Conservation (phyloP, 2,113 vertebrate species). For the Glaucidium brasilianum region DNA sequence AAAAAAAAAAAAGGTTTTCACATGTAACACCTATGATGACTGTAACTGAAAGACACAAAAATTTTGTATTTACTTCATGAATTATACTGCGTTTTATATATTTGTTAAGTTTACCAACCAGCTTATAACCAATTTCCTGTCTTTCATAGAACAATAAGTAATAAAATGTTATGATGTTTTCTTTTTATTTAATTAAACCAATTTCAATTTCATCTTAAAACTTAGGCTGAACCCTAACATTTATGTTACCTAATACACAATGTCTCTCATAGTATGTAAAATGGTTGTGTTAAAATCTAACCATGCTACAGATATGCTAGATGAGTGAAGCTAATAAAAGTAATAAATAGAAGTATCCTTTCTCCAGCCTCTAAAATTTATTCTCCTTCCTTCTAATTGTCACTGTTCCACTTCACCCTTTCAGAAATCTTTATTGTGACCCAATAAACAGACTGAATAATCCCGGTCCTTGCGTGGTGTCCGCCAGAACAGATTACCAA, state of each 20-base stretch:
- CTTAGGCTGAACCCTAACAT: background rate
- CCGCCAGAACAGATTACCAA: background rate
- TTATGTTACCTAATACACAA: background rate
- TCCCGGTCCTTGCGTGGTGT: background rate
- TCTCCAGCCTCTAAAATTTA: background rate
- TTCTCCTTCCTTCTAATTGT: background rate
- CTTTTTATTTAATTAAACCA: background rate
- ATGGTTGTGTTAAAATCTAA: background rate
- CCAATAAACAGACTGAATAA: background rate
- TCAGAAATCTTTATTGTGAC: background rate
- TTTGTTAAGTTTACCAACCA: background rate
- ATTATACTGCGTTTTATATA: background rate
- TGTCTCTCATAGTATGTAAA: background rate
- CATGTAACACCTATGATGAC: background rate
- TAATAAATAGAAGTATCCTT: background rate
- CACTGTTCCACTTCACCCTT: background rate
- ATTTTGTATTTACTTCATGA: background rate
- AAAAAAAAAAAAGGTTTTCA: background rate
- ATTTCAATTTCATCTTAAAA: background rate
- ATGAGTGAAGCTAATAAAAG: background rate
- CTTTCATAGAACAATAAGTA: background rate
- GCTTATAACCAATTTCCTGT: background rate
- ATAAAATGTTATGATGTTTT: background rate
- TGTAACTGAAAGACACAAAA: background rate
- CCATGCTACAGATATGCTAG: background rate